These are phyloP conservation scores for Cryptoblepharus egeriae DNA, from an alignment of 2,797 vertebrate species.

Conservation along the genomic window DNA sequence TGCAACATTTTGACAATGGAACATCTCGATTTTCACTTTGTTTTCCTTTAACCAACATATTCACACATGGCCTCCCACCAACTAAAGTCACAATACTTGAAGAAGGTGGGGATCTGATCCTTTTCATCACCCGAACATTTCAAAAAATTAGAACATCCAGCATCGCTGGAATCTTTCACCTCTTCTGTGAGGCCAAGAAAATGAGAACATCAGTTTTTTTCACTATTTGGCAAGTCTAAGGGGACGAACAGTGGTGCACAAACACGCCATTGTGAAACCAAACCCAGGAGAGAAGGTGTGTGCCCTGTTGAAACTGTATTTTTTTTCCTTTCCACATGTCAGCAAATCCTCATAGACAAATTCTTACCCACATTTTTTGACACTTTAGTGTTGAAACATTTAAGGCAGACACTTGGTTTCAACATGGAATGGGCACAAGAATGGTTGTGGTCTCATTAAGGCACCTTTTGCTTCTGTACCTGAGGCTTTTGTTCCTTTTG, in stretches of 20 bases:
- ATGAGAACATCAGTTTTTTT: slow-evolving; percentile 42
- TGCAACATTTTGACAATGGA: too few relatives aligned
- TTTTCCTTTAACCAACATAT: not conserved
- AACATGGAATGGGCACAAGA: slow-evolving; percentile 29
- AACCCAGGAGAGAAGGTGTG: slow-evolving; percentile 28
- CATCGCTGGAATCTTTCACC: slow-evolving; percentile 33
- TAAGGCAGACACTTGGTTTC: slow-evolving; percentile 25
- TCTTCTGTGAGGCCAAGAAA: slow-evolving; percentile 35
- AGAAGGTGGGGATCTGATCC: slow-evolving; percentile 11
- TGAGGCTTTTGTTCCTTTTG: not conserved
- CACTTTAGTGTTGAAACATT: slow-evolving; percentile 26
- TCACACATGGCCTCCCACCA: not conserved
- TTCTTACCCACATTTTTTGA: slow-evolving; percentile 21
- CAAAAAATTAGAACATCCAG: slow-evolving; percentile 20
- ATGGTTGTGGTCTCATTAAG: slow-evolving; percentile 18
- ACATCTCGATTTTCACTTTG: not conserved
- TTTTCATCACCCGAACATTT: slow-evolving; percentile 33
- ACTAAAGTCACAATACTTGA: not conserved
- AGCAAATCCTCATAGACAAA: slow-evolving; percentile 30
- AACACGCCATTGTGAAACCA: not conserved
- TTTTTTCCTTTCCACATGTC: slow-evolving; percentile 7
- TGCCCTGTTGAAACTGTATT: not conserved
- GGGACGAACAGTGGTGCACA: slow-evolving; percentile 25
- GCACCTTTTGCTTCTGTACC: slow-evolving; percentile 16
- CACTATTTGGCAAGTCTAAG: slow-evolving; percentile 36